Conservation (phyloP, 2,888 invertebrate species). For the Eumacrocentrus americanus region DNA sequence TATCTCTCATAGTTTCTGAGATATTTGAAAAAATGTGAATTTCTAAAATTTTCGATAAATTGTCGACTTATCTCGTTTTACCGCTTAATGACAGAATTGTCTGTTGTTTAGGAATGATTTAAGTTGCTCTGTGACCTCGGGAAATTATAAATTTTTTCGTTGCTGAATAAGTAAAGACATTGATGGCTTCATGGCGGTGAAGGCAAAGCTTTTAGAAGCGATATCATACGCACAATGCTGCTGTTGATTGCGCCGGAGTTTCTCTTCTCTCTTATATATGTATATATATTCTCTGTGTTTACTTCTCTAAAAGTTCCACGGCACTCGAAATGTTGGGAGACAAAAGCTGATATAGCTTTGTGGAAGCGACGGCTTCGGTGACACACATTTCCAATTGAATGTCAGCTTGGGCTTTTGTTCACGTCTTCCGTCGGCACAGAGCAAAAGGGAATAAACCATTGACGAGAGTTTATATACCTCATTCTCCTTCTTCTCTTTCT, state of each 20-base stretch:
- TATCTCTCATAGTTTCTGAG: too few species aligned
- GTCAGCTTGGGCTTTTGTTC: neutral
- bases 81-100: too few species aligned
- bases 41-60: too few species aligned
- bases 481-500: neutral
- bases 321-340: slow-evolving; percentile 3
- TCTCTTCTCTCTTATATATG: neutral
- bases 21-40: too few species aligned
- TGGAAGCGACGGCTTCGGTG: slow-evolving; percentile 8
- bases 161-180: slow-evolving; percentile 15
- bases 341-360: slow-evolving; percentile 11
- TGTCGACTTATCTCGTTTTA: too few species aligned
- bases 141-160: too few species aligned
- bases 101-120: too few species aligned
- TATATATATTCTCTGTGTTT: neutral
- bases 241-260: slow-evolving; percentile 19
- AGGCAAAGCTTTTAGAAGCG: slow-evolving; percentile 24
- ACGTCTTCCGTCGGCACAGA: neutral
- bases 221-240: slow-evolving; percentile 18
- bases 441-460: neutral
- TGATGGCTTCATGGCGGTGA: slow-evolving; percentile 3
- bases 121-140: too few species aligned
- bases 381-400: slow-evolving; percentile 12
- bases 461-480: too few species aligned
- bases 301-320: neutral